These are phyloP conservation scores for Apaloderma vittatum DNA, from an alignment of 2,113 vertebrate species.

Conservation along the genomic window DNA sequence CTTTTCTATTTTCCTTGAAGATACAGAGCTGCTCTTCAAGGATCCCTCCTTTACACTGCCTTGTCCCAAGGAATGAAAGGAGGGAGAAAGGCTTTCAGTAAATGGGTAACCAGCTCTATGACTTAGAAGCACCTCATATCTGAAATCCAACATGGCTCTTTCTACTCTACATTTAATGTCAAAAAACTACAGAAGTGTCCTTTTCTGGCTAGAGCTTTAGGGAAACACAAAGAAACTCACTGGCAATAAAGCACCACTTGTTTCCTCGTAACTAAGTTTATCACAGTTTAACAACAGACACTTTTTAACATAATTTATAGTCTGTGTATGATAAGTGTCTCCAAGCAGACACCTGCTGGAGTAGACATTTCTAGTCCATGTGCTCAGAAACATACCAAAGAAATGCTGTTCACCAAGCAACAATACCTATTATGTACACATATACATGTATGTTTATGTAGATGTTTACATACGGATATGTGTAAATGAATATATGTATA, in stretches of 20 bases:
- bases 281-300: conserved; percentile 56
- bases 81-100: not conserved
- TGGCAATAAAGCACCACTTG: conserved; percentile 67
- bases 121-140: not conserved
- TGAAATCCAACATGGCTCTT: conserved; percentile 10
- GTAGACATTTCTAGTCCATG: not conserved
- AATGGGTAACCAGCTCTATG: not conserved
- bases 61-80: not conserved
- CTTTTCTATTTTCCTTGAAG: not conserved
- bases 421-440: not conserved
- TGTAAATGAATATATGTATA: not conserved
- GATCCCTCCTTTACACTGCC: not conserved
- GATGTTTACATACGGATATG: not conserved
- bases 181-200: conserved; percentile 16
- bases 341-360: conserved; percentile 1
- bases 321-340: conserved; percentile 4
- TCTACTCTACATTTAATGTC: conserved; percentile 43
- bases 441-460: not conserved
- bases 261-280: conserved; percentile 66
- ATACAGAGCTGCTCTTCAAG: not conserved
- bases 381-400: not conserved
- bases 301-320: conserved; percentile 48
- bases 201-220: conserved; percentile 59
- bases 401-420: not conserved
- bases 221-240: conserved; percentile 40